Evolutionary conservation across 2,113 vertebrate genomes (phyloP).

Genomic region (Carollia perspicillata): DNA sequence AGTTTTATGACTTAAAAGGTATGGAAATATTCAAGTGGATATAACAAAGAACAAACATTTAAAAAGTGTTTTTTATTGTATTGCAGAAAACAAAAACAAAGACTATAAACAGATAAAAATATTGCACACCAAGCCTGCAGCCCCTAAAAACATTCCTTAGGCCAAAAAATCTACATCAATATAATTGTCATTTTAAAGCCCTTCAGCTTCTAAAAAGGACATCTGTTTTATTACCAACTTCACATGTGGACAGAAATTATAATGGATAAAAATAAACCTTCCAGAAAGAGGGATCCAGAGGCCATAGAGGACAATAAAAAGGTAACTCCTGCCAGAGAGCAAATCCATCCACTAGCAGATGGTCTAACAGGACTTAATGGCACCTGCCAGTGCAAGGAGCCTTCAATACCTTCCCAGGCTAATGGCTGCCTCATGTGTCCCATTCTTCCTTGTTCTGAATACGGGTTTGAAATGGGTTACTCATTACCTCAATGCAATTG

Average conservation of each 20-base stretch:
- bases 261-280: constrained; percentile 67
- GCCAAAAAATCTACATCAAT: not conserved
- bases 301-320: constrained; percentile 61
- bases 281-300: constrained; percentile 61
- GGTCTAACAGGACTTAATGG: constrained; percentile 41
- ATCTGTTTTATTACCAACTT: constrained; percentile 62
- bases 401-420: not conserved
- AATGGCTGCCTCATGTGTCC: not conserved
- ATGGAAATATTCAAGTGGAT: not conserved
- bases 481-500: not conserved
- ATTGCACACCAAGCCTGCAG: not conserved
- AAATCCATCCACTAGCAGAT: constrained; percentile 64
- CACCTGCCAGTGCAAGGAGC: not conserved
- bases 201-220: constrained; percentile 34
- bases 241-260: constrained; percentile 59
- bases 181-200: constrained; percentile 41
- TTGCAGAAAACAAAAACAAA: not conserved
- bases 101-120: not conserved
- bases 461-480: not conserved
- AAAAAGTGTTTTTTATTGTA: not conserved
- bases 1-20: not conserved
- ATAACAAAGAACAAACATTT: not conserved
- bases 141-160: not conserved
- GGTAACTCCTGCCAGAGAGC: constrained; percentile 53
- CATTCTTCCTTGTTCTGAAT: not conserved